These are phyloP conservation scores for Spodoptera frugiperda DNA, from an alignment of 1,140 invertebrate genomes.

Conservation along the genomic window DNA sequence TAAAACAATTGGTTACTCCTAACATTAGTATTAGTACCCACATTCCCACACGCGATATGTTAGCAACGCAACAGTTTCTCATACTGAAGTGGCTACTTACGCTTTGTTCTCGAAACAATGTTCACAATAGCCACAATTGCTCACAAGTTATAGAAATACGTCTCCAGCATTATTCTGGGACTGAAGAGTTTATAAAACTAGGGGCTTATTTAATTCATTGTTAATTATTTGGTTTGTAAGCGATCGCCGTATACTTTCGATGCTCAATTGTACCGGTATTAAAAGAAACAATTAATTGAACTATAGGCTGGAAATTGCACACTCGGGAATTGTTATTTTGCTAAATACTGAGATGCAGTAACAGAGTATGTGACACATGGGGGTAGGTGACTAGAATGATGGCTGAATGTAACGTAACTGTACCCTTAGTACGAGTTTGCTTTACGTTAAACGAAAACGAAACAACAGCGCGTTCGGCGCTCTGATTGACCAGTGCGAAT, in stretches of 20 bases:
- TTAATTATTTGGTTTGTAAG: conserved; percentile 62
- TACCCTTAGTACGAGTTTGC: too few relatives aligned
- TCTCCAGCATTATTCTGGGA: conserved; percentile 58
- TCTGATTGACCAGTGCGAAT: too few relatives aligned
- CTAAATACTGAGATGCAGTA: too few relatives aligned
- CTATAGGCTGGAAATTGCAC: too few relatives aligned
- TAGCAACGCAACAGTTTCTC: conserved; percentile 80
- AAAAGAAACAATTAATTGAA: background rate
- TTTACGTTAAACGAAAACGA: too few relatives aligned
- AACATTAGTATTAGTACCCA: conserved; percentile 60
- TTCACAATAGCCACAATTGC: conserved; percentile 74
- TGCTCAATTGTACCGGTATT: conserved; percentile 4
- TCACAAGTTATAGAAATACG: conserved; percentile 66
- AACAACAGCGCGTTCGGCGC: too few relatives aligned
- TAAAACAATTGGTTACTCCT: conserved; percentile 13
- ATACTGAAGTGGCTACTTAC: conserved; percentile 78
- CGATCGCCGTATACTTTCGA: conserved; percentile 52
- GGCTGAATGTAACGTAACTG: too few relatives aligned
- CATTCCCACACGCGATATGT: conserved; percentile 74
- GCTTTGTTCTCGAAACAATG: conserved; percentile 67
- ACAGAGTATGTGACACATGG: too few relatives aligned
- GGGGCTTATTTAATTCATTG: conserved; percentile 66
- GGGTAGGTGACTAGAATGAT: too few relatives aligned
- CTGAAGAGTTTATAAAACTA: conserved; percentile 65
- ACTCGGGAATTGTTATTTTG: too few relatives aligned